Base-by-base conservation (phyloP, 2,797 vertebrate species). In the Sebastes diaconus region DNA sequence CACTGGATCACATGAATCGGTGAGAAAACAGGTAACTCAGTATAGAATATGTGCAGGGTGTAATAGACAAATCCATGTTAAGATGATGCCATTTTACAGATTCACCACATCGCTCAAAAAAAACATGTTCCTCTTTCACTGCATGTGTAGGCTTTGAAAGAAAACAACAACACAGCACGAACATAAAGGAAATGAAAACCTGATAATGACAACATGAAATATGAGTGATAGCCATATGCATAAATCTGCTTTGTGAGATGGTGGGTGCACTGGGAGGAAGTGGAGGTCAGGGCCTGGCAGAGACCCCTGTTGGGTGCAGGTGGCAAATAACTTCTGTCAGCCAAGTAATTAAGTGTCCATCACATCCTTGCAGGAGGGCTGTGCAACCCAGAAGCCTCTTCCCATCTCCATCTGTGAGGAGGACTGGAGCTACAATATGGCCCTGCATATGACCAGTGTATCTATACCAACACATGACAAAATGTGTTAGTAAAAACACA, bases 311-410 rank as follows among this genome's bases (percentile, higher is more conserved):
- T 91, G 92, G 88, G 93, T 93, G 90, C 94, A 95, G 93, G 93
- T 95, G 94, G 93, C 66, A 59, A 86, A 91, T 92, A 91, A 91
- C 93, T 92, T 92, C 92, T 93, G 93, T 94, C 93, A 94, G 93
- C 94, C 94, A 95, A 95, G 94, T 95, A 95, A 95, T 95, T 95
- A 95, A 94, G 91, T 95, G 93, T 94, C 94, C 92, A 93, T 95
- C 93, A 94, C 92, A 88, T 90, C 87, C 84, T 92, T 79, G 92
- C 90, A 91, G 93, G 93, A 91, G 91, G 92, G 87, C 90, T 84
- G 74, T 75, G 89, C 85, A 86, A 84, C 86, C 88, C 90, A 90
- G 73, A 92, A 90, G 87, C 80, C 81, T 88, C 81, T 81, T 90
- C 89, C 90, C 87, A 82, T 87, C 80, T 92, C 94, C 93, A 93